Conservation (phyloP, 2,888 invertebrate genomes). For the Laspeyria flexula region DNA sequence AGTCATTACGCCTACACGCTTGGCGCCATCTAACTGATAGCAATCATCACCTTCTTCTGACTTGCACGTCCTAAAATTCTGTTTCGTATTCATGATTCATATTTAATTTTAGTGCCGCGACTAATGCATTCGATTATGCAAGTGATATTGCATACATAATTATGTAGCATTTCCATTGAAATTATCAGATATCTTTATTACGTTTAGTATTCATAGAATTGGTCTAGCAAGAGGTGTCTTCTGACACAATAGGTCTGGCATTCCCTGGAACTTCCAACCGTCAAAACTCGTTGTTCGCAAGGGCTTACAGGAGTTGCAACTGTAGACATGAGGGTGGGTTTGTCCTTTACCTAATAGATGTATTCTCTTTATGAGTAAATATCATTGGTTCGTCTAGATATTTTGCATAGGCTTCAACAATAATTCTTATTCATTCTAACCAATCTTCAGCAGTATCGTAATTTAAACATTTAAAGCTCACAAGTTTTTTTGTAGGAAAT, state of each 20-base stretch:
- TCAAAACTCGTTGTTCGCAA: too few relatives aligned
- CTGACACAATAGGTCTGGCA: too few relatives aligned
- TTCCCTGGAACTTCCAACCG: too few relatives aligned
- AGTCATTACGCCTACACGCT: conserved; percentile 69
- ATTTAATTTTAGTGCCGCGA: conserved; percentile 40
- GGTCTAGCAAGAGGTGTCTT: too few relatives aligned
- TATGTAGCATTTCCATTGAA: too few relatives aligned
- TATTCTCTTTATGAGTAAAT: too few relatives aligned
- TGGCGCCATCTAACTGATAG: conserved; percentile 74
- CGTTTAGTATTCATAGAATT: too few relatives aligned
- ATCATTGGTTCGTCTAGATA: too few relatives aligned
- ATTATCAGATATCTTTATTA: too few relatives aligned
- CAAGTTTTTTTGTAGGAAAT: conserved; percentile 50
- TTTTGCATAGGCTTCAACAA: not conserved
- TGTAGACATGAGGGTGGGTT: too few relatives aligned
- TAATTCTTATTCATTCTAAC: not conserved
- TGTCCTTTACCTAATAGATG: too few relatives aligned
- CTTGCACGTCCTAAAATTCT: conserved; percentile 62
- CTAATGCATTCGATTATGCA: conserved; percentile 8
- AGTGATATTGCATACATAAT: not conserved
- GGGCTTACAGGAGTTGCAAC: too few relatives aligned
- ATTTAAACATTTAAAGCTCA: conserved; percentile 7
- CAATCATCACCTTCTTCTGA: conserved; percentile 77
- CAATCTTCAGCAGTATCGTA: not conserved
- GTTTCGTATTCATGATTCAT: conserved; percentile 42